Evolutionary conservation across 2,888 invertebrate species (phyloP), one percentile per base, ranked within the genome.

Genomic region (Eledone cirrhosa): DNA sequence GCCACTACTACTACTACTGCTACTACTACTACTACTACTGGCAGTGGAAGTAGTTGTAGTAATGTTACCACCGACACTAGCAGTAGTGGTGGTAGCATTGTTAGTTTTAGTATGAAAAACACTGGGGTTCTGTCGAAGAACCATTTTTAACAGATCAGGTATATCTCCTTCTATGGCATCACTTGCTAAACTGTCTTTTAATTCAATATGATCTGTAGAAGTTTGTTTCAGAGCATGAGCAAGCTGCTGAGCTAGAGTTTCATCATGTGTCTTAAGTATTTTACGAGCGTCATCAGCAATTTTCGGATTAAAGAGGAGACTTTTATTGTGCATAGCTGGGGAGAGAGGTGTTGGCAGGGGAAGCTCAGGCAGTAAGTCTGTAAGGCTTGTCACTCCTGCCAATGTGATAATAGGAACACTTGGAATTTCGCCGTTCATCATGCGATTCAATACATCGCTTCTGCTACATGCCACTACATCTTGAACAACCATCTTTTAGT

Each of bases 371-470:
- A 98, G 93, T 93, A 98, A 94, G 93, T 98, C 97, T 88, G 97
- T 97, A 86, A 98, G 94, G 93, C 97, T 98, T 92, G 97, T 95
- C 92, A 98, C 95, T 93, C 98, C 98, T 92, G 98, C 97, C 93
- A 98, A 83, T 69, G 90, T 98, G 92, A 97, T 98, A 92, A 98
- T 97, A 91, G 98, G 98, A 92, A 97, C 97, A 93, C 96, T 97
- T 90, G 97, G 97, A 92, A 97, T 95, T 93, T 97, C 97, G 93
- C 96, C 95, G 93, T 91, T 91, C 90, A 90, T 90, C 78, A 81
- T 86, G 83, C 48, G 77, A 59, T 41, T 77, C 31, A 80, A 79
- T 24, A 78, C 72, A 53, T 74, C 72, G 48, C 69, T 63, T 79
- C 74, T 53, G 77, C 75, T 78, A 69, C 76, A 79, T 63, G 78